Conservation (phyloP, 2,888 invertebrate genomes). For the Clanis bilineata region DNA sequence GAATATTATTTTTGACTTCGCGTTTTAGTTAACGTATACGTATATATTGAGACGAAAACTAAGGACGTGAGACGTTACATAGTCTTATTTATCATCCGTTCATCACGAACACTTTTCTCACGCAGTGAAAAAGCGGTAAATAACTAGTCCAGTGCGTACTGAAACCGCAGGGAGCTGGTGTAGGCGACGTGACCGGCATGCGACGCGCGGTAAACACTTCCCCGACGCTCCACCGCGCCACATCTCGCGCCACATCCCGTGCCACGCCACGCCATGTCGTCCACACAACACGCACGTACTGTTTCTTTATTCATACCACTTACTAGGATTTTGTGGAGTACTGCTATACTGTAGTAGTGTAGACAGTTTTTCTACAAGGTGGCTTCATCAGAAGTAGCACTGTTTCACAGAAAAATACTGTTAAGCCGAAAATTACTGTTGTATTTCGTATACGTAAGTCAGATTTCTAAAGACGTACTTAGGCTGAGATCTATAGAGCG, state of each 20-base stretch:
- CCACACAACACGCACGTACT: conserved; percentile 18
- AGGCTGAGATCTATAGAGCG: too few relatives aligned
- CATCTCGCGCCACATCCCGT: conserved; percentile 20
- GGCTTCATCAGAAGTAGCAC: too few relatives aligned
- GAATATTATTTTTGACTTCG: too few relatives aligned
- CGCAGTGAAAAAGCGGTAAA: conserved; percentile 11
- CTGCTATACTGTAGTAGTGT: background rate
- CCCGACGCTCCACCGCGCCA: background rate
- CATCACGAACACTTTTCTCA: background rate
- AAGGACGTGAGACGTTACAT: too few relatives aligned
- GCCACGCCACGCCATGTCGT: conserved; percentile 21
- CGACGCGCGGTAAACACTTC: conserved; percentile 21
- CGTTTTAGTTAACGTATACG: too few relatives aligned
- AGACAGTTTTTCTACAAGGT: too few relatives aligned
- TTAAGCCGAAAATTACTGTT: too few relatives aligned
- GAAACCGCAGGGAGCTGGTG: conserved; percentile 33
- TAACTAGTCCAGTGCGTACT: conserved; percentile 22
- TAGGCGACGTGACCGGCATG: conserved; percentile 47
- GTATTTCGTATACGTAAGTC: too few relatives aligned
- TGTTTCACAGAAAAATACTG: too few relatives aligned
- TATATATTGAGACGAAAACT: too few relatives aligned
- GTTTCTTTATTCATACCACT: conserved; percentile 16
- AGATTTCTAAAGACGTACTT: too few relatives aligned
- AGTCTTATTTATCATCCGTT: too few relatives aligned
- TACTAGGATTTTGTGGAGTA: background rate